phyloP scores from a whole-genome alignment of 2,888 invertebrate species.

The Cistogaster globosa region DNA sequence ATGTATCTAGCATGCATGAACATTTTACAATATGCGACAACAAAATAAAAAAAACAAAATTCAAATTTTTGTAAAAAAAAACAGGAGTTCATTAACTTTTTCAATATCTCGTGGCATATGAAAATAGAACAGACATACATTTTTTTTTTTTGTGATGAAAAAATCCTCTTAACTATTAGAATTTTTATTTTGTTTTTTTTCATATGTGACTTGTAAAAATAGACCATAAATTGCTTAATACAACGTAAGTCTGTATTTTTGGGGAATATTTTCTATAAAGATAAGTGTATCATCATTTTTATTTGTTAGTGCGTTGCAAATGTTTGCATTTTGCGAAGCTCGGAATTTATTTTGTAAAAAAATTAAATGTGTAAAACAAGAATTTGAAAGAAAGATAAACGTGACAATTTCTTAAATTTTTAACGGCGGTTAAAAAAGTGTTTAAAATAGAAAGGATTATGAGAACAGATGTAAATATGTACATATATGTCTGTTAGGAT shows the following conservation, averaged over 20 bases:
- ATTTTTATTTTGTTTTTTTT: neutral
- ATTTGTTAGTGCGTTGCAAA: slow-evolving; percentile 32
- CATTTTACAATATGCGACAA: neutral
- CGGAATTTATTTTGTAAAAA: neutral
- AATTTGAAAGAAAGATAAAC: neutral
- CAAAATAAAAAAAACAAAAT: neutral
- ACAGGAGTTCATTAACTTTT: slow-evolving; percentile 56
- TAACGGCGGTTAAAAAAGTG: too few species aligned
- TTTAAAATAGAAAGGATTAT: too few species aligned
- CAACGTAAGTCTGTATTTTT: slow-evolving; percentile 1
- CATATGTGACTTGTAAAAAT: slow-evolving; percentile 57
- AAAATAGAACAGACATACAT: slow-evolving; percentile 30
- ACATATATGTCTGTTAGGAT: too few species aligned
- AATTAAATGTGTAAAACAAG: too few species aligned
- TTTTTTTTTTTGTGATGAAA: too few species aligned
- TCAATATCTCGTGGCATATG: slow-evolving; percentile 33
- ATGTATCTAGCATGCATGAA: neutral
- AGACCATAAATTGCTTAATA: slow-evolving; percentile 45
- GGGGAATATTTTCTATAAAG: slow-evolving; percentile 52
- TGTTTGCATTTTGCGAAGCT: slow-evolving; percentile 21
- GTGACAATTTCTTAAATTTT: too few species aligned
- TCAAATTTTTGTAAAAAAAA: slow-evolving; percentile 27
- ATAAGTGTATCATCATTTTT: slow-evolving; percentile 38
- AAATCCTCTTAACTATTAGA: too few species aligned
- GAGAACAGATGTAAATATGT: too few species aligned